Evolutionary conservation across 2,888 invertebrate genomes (phyloP).

Genomic region (Dasysyrphus albostriatus): DNA sequence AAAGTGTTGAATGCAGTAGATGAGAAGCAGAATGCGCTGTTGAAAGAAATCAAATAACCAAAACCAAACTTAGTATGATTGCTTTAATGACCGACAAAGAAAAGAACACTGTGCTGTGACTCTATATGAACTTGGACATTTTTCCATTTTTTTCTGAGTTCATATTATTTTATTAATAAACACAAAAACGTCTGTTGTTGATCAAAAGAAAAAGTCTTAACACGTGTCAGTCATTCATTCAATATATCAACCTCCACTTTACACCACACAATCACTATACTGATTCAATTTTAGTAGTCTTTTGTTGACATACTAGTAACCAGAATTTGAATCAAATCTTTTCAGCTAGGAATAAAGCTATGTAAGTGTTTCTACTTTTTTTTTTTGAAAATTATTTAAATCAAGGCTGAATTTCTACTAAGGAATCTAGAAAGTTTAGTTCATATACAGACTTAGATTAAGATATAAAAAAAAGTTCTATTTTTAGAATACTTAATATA

Average conservation of each 20-base stretch:
- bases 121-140: neutral
- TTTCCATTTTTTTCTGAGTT: neutral
- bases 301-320: constrained; percentile 1
- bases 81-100: too few relatives aligned
- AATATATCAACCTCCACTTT: neutral
- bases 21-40: too few relatives aligned
- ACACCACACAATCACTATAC: neutral
- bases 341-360: too few relatives aligned
- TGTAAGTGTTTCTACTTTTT: neutral
- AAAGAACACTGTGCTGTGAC: too few relatives aligned
- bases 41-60: too few relatives aligned
- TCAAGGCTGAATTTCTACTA: neutral
- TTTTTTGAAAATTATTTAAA: neutral
- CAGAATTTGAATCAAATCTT: too few relatives aligned
- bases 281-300: constrained; percentile 1
- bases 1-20: too few relatives aligned
- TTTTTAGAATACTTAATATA: neutral
- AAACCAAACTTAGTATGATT: too few relatives aligned
- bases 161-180: neutral
- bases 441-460: neutral
- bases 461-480: neutral
- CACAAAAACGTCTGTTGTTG: neutral
- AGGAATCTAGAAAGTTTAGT: neutral
- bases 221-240: neutral
- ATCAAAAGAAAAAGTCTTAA: neutral